These are phyloP conservation scores for Lasioglossum baleicum DNA, from an alignment of 1,140 invertebrate genomes.

Conservation along the genomic window DNA sequence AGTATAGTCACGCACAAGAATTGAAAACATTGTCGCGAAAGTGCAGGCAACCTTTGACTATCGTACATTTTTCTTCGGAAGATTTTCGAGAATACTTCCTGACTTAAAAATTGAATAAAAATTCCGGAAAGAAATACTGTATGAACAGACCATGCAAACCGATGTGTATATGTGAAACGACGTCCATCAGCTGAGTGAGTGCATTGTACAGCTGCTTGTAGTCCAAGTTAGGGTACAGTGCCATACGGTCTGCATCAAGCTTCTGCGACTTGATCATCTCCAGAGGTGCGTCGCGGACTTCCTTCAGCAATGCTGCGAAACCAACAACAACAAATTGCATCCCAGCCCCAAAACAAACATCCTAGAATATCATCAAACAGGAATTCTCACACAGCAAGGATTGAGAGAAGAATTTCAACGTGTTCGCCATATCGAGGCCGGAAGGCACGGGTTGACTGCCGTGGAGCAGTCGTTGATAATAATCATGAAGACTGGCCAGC, in stretches of 20 bases:
- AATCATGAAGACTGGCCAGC: slow-evolving; percentile 97
- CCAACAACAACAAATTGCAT: slow-evolving; percentile 32
- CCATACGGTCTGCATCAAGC: slow-evolving; percentile 91
- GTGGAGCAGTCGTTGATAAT: slow-evolving; percentile 94
- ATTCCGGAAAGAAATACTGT: too few species aligned
- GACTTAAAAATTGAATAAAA: too few species aligned
- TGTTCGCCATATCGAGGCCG: slow-evolving; percentile 97
- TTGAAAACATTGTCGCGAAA: too few species aligned
- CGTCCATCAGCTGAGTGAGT: slow-evolving; percentile 89
- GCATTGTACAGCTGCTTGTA: slow-evolving; percentile 96
- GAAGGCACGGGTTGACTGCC: slow-evolving; percentile 94
- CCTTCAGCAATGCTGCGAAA: slow-evolving; percentile 92
- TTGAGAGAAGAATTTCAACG: slow-evolving; percentile 98
- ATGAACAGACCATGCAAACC: slow-evolving; percentile 87
- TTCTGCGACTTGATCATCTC: slow-evolving; percentile 93
- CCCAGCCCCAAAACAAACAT: too few species aligned
- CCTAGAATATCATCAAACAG: too few species aligned
- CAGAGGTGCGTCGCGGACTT: slow-evolving; percentile 94
- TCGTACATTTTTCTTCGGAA: too few species aligned
- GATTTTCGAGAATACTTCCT: too few species aligned
- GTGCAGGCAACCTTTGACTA: too few species aligned
- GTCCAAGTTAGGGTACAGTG: slow-evolving; percentile 96
- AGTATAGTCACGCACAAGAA: too few species aligned
- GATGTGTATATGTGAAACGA: slow-evolving; percentile 90
- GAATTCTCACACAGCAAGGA: slow-evolving; percentile 92